Conservation (phyloP, 92 coral and sea anemone species). For the Umimayanthus kanabou region DNA sequence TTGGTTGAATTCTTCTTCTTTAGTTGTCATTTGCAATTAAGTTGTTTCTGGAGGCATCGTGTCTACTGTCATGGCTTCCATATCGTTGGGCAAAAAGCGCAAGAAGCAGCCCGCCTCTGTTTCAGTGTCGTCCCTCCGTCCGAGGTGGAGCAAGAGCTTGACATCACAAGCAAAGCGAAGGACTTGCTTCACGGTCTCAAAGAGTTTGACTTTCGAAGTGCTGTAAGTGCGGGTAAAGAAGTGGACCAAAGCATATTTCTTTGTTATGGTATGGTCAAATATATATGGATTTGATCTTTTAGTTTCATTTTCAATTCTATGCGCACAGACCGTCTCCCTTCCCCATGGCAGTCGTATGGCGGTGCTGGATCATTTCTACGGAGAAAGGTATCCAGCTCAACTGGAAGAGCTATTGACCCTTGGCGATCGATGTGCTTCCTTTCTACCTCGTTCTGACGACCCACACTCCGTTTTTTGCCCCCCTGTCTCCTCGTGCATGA, state of each 20-base stretch:
- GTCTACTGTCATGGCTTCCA: background rate
- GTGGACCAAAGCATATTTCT: background rate
- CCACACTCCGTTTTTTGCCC: no score
- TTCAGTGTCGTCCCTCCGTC: constrained; percentile 16
- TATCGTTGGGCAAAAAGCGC: constrained; percentile 32
- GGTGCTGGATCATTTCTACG: no score
- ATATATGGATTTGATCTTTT: no score
- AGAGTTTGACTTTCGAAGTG: background rate
- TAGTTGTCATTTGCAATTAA: background rate
- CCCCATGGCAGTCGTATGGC: no score
- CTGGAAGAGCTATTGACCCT: no score
- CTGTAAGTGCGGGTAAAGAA: background rate
- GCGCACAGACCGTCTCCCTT: no score
- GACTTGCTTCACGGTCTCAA: background rate
- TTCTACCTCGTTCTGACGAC: no score
- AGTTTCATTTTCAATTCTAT: no score
- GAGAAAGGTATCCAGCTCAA: no score
- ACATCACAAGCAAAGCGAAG: background rate
- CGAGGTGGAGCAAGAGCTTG: background rate
- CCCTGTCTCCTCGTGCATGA: no score
- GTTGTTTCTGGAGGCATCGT: background rate
- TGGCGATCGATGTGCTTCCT: no score
- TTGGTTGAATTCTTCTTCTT: background rate
- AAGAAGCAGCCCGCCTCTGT: constrained; percentile 47
- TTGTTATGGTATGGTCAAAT: no score